Evolutionary conservation across 1,140 invertebrate genomes (phyloP).

Genomic region (Rhopalosiphum padi): DNA sequence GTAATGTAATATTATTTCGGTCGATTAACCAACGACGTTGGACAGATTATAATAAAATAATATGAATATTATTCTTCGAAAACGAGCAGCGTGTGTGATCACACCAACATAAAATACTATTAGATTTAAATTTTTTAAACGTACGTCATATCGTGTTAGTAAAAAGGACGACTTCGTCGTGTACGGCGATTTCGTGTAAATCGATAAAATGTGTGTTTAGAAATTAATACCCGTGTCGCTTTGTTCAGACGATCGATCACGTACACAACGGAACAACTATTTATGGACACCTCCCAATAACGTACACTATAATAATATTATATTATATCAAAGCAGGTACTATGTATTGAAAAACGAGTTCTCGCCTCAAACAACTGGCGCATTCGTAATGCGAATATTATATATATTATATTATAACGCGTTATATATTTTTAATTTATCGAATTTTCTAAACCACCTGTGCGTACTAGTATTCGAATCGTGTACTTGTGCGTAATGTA

Average conservation of each 20-base stretch:
- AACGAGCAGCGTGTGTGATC: not conserved
- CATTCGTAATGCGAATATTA: conserved; percentile 9
- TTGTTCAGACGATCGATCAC: conserved; percentile 8
- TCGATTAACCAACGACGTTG: not conserved
- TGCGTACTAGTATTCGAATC: not conserved
- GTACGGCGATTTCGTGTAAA: not conserved
- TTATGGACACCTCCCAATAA: conserved; percentile 42
- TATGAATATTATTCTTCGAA: not conserved
- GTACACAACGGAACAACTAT: conserved; percentile 9
- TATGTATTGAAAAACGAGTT: not conserved
- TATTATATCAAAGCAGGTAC: not conserved
- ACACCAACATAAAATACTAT: not conserved
- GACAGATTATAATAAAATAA: not conserved
- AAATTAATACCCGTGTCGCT: not conserved
- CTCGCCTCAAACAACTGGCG: not conserved
- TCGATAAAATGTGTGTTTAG: conserved; percentile 1
- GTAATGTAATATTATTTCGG: conserved; percentile 9
- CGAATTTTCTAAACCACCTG: conserved; percentile 1
- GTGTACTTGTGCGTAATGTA: not conserved
- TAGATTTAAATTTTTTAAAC: not conserved
- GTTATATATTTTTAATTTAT: conserved; percentile 29
- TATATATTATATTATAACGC: not conserved
- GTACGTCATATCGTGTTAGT: not conserved
- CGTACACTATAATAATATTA: conserved; percentile 26
- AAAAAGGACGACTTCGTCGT: not conserved